Base-by-base conservation (phyloP, 1,140 invertebrate genomes). In the Trichonephila clavata region DNA sequence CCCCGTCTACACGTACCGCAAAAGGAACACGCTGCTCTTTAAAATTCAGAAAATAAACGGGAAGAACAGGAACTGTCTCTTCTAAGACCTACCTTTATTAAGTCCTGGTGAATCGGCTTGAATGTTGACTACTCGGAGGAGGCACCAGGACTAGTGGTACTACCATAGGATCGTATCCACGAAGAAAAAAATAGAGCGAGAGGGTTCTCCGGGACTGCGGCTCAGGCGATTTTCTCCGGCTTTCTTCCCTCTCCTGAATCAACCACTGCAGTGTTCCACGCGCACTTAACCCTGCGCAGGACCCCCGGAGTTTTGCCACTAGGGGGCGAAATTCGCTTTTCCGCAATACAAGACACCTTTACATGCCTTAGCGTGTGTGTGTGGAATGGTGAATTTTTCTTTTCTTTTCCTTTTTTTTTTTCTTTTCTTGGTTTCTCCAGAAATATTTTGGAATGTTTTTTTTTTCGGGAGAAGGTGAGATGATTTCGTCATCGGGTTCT, bases 291-390 rank as follows among this genome's bases (percentile, higher is more conserved):
- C 20, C 59, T n/a, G 81, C 81, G 90, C 90, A 92, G 71, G 68
- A 27, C 80, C 80, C 80, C 20, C 50, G 39, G 27, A 71, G 27
- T 92, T 92, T 20, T 39, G 8, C 90, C 90, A 59, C 90, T 39
- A 92, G 90, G 81, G 77, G 90, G 90, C 90, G 83, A 21, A 39
- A 68, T 80, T 83, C 16, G 57, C 21, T 86, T 83, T 86, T 92
- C 90, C 90, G 90, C 90, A 92, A 92, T 92, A 92, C 83, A 92
- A 21, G 90, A 21, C 90, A 91, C 80, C 90, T 92, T 92, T 92
- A 86, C 90, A 87, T 87, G 81, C 39, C n/a, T 16, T 27, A 6
- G 68, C 16, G 65, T 60, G 71, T 24, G 16, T 20, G 81, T 20
- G 43, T 8, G 20, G 39, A 18, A n/a, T 14, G n/a, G 13, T 16